Evolutionary conservation across 1,140 invertebrate species (phyloP).

Genomic region (Drosophila carrolli): DNA sequence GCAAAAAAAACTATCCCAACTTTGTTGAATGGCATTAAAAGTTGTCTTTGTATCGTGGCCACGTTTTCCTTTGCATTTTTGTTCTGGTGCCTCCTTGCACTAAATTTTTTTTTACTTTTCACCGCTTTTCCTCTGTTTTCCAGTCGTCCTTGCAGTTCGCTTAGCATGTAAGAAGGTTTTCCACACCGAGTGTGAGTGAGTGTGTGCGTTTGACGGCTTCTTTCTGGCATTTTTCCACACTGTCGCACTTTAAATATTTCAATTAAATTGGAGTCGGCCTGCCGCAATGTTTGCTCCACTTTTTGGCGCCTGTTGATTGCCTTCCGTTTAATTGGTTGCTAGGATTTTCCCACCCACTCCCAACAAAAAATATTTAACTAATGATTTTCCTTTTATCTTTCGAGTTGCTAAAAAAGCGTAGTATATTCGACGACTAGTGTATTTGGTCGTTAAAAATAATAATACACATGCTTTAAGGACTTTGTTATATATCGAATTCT

Average conservation of each 20-base stretch:
- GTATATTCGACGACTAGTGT: no score
- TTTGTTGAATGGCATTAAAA: conserved; percentile 75
- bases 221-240: conserved; percentile 62
- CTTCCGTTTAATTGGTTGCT: conserved; percentile 46
- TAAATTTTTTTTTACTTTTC: background rate
- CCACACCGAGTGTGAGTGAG: background rate
- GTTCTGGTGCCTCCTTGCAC: background rate
- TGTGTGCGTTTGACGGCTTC: background rate
- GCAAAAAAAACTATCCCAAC: conserved; percentile 41
- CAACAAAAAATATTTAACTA: background rate
- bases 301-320: conserved; percentile 53
- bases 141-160: conserved; percentile 48
- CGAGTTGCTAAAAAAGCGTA: conserved; percentile 11
- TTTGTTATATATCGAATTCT: no score
- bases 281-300: conserved; percentile 42
- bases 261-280: conserved; percentile 50
- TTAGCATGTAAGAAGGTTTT: conserved; percentile 23
- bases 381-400: conserved; percentile 37
- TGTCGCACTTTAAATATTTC: conserved; percentile 71
- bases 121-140: background rate
- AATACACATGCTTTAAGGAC: no score
- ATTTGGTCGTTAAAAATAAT: no score
- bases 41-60: conserved; percentile 63
- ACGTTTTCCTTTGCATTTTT: conserved; percentile 24
- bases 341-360: conserved; percentile 10